Conservation (phyloP, 2,797 vertebrate genomes). For the Enteromius anoplus region DNA sequence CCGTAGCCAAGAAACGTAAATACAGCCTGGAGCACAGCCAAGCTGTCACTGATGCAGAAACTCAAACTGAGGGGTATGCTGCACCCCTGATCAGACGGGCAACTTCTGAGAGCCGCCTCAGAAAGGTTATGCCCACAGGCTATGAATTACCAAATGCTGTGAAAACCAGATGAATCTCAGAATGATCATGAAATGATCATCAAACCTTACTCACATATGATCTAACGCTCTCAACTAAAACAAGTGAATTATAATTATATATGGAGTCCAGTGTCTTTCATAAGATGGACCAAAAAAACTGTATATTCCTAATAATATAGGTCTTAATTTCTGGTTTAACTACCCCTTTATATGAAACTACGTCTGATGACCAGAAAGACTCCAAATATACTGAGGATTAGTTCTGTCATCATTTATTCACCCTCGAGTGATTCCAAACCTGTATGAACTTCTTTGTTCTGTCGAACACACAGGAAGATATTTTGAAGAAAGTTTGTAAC, state of each 20-base stretch:
- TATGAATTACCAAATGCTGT: constrained; percentile 34
- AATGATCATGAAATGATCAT: neutral
- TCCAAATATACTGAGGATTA: no score
- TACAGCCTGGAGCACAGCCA: constrained; percentile 59
- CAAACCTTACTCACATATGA: neutral
- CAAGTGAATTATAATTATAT: neutral
- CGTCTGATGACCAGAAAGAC: neutral
- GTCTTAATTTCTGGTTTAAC: neutral
- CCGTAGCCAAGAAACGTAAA: constrained; percentile 61
- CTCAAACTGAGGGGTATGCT: constrained; percentile 47
- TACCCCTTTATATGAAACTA: neutral
- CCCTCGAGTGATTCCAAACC: no score
- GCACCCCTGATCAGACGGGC: constrained; percentile 39
- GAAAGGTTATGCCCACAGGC: constrained; percentile 31
- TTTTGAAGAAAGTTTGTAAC: no score
- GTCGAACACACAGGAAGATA: no score
- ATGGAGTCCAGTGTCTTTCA: neutral
- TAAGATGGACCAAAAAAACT: neutral
- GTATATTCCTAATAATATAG: neutral
- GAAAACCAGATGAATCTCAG: constrained; percentile 23
- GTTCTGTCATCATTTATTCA: no score
- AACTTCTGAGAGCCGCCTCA: constrained; percentile 7
- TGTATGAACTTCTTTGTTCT: no score
- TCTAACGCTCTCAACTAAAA: neutral
- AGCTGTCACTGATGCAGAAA: constrained; percentile 50